These are phyloP conservation scores for Tupaia tana DNA, from an alignment of 2,113 vertebrate species.

Conservation along the genomic window DNA sequence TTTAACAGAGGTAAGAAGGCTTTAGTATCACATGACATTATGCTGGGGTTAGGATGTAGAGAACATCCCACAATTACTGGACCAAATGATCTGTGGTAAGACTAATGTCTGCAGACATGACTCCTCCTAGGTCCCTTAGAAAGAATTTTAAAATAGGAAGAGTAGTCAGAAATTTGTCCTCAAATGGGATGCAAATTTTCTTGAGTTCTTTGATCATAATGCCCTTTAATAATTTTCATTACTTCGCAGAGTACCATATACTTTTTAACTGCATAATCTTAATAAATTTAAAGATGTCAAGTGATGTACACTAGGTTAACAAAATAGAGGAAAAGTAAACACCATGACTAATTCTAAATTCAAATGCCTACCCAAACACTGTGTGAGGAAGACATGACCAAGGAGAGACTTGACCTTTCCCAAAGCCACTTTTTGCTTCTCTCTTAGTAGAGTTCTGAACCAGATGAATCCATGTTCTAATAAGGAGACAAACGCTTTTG, in stretches of 20 bases:
- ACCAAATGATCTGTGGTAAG: too few relatives aligned
- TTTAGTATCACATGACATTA: too few relatives aligned
- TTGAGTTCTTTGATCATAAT: background rate
- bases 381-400: background rate
- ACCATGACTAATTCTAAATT: background rate
- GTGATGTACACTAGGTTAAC: background rate
- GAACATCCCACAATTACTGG: too few relatives aligned
- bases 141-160: too few relatives aligned
- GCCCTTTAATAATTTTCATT: background rate
- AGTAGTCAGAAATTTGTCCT: too few relatives aligned
- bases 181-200: background rate
- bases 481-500: background rate
- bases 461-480: background rate
- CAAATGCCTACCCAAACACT: background rate
- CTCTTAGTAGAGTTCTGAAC: background rate
- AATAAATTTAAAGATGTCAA: constrained; percentile 19
- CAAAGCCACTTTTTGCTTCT: background rate
- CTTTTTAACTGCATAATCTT: background rate
- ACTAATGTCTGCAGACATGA: too few relatives aligned
- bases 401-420: background rate
- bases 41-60: too few relatives aligned
- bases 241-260: background rate
- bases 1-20: too few relatives aligned
- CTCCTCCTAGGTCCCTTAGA: too few relatives aligned
- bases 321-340: background rate